Percentiles rank a stretch among this genome's conserved stretches.
phyloP scores from a whole-genome alignment of 2,797 vertebrate genomes.

The Fistularia commersonii region DNA sequence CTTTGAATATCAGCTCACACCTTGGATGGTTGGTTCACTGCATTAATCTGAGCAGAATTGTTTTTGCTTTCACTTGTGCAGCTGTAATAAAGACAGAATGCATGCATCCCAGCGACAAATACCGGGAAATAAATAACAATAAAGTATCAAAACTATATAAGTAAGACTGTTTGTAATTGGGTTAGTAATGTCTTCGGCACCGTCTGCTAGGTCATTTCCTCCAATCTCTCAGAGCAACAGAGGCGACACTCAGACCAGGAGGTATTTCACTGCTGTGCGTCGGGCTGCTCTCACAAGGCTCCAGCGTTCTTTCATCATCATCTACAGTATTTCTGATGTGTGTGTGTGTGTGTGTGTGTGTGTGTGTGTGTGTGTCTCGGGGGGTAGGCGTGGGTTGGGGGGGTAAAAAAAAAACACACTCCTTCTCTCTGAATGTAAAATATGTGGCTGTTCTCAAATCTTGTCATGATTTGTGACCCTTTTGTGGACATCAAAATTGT shows the following conservation, averaged over 20 bases:
- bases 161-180: conserved; percentile 69
- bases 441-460: conserved; percentile 37
- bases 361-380: not conserved
- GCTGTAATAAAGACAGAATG: conserved; percentile 60
- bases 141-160: conserved; percentile 66
- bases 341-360: not conserved
- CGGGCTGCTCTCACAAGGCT: not conserved
- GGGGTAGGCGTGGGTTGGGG: not conserved
- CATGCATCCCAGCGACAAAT: conserved; percentile 45
- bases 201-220: conserved; percentile 70
- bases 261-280: conserved; percentile 11
- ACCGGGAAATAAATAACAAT: conserved; percentile 66
- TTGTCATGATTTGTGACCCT: conserved; percentile 65
- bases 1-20: too few relatives aligned
- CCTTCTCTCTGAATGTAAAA: conserved; percentile 33
- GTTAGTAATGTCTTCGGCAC: conserved; percentile 74
- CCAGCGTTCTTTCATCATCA: conserved; percentile 23
- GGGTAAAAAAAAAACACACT: conserved; percentile 2
- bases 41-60: not conserved
- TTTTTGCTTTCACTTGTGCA: conserved; percentile 27
- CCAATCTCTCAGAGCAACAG: conserved; percentile 61
- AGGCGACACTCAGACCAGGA: conserved; percentile 64
- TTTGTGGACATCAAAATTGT: conserved; percentile 59
- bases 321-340: conserved; percentile 7
- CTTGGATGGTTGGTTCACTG: too few relatives aligned